Evolutionary conservation across 2,113 vertebrate genomes (phyloP).

Genomic region (Excalfactoria chinensis): DNA sequence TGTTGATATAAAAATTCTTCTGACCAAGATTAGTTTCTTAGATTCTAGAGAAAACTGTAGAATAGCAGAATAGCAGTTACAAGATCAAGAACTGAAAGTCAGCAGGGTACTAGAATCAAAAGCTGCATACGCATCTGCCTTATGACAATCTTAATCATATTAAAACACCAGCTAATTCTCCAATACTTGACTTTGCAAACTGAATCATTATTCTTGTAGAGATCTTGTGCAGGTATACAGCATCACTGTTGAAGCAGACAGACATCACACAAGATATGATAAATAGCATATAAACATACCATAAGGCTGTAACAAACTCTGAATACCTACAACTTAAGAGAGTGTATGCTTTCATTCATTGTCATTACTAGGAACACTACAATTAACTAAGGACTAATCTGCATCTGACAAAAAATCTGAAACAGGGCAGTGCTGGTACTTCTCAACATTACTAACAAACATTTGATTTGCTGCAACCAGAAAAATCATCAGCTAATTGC

Average conservation of each 20-base stretch:
- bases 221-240: not conserved
- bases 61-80: not conserved
- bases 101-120: not conserved
- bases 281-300: not conserved
- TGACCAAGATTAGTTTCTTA: not conserved
- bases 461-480: not conserved
- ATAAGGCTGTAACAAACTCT: not conserved
- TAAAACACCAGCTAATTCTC: not conserved
- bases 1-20: not conserved
- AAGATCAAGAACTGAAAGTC: not conserved
- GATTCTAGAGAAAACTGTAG: not conserved
- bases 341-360: not conserved
- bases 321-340: not conserved
- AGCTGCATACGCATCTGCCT: not conserved
- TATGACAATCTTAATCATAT: not conserved
- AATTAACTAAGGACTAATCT: not conserved
- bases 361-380: not conserved
- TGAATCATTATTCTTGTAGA: not conserved
- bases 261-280: not conserved
- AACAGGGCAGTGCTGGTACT: not conserved
- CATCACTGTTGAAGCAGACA: not conserved
- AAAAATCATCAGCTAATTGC: not conserved
- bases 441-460: not conserved
- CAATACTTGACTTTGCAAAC: not conserved
- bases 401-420: not conserved